Conservation (phyloP, 2,797 vertebrate species). For the Typhlichthys subterraneus region DNA sequence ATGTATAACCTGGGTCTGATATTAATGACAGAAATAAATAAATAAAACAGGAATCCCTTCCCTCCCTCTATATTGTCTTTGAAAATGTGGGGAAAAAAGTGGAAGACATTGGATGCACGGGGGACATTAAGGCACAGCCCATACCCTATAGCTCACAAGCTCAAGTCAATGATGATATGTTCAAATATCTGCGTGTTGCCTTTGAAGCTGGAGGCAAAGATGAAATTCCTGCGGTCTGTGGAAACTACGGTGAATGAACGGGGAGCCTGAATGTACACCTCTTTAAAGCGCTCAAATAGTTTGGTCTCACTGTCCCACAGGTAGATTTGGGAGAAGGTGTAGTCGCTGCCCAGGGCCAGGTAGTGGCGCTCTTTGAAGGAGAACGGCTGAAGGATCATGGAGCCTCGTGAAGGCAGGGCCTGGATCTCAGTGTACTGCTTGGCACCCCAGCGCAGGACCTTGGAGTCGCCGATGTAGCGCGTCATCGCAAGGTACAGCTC, state of each 20-base stretch:
- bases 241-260: conserved; percentile 96
- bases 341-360: conserved; percentile 95
- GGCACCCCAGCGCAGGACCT: conserved; percentile 90
- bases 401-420: conserved; percentile 92
- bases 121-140: conserved; percentile 49
- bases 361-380: conserved; percentile 92
- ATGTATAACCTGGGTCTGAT: too few relatives aligned
- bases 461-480: conserved; percentile 95
- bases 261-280: conserved; percentile 95
- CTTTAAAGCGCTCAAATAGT: conserved; percentile 91
- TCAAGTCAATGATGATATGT: conserved; percentile 92
- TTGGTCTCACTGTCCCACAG: conserved; percentile 90
- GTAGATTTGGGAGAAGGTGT: conserved; percentile 97
- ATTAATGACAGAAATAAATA: too few relatives aligned
- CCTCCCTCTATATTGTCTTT: conserved; percentile 27
- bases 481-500: conserved; percentile 92
- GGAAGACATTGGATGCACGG: conserved; percentile 62
- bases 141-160: conserved; percentile 72
- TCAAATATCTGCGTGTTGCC: conserved; percentile 97
- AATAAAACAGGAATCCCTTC: conserved; percentile 5
- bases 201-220: conserved; percentile 98
- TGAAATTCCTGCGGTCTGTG: conserved; percentile 93
- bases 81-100: conserved; percentile 53
- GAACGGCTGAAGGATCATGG: conserved; percentile 96
- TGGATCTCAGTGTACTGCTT: conserved; percentile 94